phyloP scores from a whole-genome alignment of 2,113 vertebrate species.

The Amphiprion ocellaris region DNA sequence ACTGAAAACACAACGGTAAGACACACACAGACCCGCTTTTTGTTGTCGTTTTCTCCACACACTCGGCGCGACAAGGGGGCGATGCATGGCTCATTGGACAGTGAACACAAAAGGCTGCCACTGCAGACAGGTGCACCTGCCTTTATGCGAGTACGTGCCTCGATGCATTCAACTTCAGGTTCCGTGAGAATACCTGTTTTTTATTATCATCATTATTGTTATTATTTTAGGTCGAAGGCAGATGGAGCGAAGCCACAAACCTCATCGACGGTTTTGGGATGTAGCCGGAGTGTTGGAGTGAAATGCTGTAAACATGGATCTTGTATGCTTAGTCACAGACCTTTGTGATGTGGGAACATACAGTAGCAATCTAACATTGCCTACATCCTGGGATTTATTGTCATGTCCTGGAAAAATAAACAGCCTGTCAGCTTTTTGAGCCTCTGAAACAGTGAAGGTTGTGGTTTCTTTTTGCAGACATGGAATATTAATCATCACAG shows the following conservation, averaged over 20 bases:
- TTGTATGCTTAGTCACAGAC: conserved; percentile 72
- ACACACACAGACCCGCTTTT: background rate
- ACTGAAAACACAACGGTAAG: conserved; percentile 81
- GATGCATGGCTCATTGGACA: conserved; percentile 58
- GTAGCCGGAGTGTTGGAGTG: conserved; percentile 28
- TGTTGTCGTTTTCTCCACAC: background rate
- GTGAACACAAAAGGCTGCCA: conserved; percentile 71
- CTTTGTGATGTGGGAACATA: conserved; percentile 51
- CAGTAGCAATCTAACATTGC: conserved; percentile 36
- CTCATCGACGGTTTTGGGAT: conserved; percentile 39
- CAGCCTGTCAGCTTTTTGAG: conserved; percentile 22
- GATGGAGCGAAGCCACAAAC: conserved; percentile 48
- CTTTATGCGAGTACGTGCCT: conserved; percentile 72
- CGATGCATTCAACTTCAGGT: conserved; percentile 68
- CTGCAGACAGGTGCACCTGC: conserved; percentile 84
- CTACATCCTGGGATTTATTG: conserved; percentile 1
- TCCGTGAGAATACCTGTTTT: conserved; percentile 34
- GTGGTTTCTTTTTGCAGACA: conserved; percentile 25
- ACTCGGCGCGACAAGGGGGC: conserved; percentile 28
- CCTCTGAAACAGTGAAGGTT: conserved; percentile 15
- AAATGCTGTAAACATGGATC: conserved; percentile 65
- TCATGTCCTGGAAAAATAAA: conserved; percentile 18
- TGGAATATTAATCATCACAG: conserved; percentile 48
- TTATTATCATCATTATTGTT: too few species aligned
- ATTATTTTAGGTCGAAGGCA: conserved; percentile 54